Conservation (phyloP, 1,140 invertebrate species). For the Drosophila orosa region DNA sequence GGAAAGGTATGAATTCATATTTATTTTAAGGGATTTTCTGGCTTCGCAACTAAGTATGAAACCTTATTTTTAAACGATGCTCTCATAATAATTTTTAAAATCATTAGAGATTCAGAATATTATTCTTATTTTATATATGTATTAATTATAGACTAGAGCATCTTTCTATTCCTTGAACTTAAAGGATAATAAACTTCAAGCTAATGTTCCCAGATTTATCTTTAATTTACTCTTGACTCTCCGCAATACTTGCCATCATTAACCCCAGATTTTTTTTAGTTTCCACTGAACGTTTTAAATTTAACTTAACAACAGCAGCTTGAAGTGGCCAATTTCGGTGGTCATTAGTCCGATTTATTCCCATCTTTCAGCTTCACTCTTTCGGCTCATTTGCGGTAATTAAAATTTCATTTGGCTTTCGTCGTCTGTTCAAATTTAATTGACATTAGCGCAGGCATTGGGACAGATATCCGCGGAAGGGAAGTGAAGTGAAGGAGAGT, state of each 20-base stretch:
- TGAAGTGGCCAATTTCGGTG: constrained; percentile 53
- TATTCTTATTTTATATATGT: too few species aligned
- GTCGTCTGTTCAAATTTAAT: constrained; percentile 74
- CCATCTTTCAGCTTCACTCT: neutral
- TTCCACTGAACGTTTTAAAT: constrained; percentile 24
- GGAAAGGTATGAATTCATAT: neutral
- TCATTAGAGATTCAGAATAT: too few species aligned
- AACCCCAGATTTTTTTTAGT: constrained; percentile 9
- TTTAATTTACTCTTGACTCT: neutral
- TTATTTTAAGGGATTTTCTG: neutral
- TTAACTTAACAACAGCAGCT: constrained; percentile 28
- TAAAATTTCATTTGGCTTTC: constrained; percentile 75
- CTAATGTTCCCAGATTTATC: neutral
- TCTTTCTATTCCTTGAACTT: neutral
- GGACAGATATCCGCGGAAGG: constrained; percentile 44
- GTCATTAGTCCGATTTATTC: constrained; percentile 41
- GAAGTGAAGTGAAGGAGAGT: neutral
- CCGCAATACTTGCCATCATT: neutral
- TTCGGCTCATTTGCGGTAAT: constrained; percentile 75
- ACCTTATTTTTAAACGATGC: neutral
- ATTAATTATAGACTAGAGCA: neutral
- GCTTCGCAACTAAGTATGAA: neutral
- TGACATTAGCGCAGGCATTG: constrained; percentile 73
- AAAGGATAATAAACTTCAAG: neutral
- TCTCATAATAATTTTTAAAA: too few species aligned